Evolutionary conservation across 2,888 invertebrate species (phyloP), one percentile per base, ranked within the genome.

Genomic region (Hirtodrosophila alboralis): DNA sequence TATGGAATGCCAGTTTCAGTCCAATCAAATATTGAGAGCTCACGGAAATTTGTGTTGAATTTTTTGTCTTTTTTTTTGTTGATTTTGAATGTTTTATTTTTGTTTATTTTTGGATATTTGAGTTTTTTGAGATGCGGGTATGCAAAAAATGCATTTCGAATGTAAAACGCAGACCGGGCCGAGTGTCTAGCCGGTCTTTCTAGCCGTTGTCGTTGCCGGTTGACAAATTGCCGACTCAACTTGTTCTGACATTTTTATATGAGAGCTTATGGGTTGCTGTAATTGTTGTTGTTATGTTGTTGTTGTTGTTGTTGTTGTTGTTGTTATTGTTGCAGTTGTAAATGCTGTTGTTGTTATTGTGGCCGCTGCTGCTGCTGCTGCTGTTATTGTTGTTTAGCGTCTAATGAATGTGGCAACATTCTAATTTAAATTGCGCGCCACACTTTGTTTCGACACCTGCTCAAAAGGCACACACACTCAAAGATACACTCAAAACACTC

Each of bases 391-490:
- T 64, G 64, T 30, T 62, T 41, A 43, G 67, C 52, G 58, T 68
- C 66, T 56, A 73, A 83, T 74, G 72, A 71, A 86, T 84, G 86
- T 86, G 86, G 81, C 86, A 81, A 83, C 86, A 86, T 83, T 83
- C 78, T 81, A 83, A 83, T 84, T 78, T 69, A 76, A 86, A 84
- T 84, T 80, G 81, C 73, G 69, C 75, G 58, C 72, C 75, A 75
- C 75, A 80, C 84, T 79, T 85, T 85, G 86, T 85, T 80, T 85
- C 80, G 84, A 83, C 80, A 80, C 80, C 86, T 75, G 86, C 61
- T 66, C 47, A 44, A 65, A 33, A 51, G 10, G 21, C 23, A 48
- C 40, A 54, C 13, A 44, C 31, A 48, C 23, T 7, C 40, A 14
- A n/a, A 38, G 8, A 14, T 6, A 38, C 8, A 41, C 3, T n/a